Evolutionary conservation across 2,888 invertebrate species (phyloP).

Genomic region (Torymus tubicola): DNA sequence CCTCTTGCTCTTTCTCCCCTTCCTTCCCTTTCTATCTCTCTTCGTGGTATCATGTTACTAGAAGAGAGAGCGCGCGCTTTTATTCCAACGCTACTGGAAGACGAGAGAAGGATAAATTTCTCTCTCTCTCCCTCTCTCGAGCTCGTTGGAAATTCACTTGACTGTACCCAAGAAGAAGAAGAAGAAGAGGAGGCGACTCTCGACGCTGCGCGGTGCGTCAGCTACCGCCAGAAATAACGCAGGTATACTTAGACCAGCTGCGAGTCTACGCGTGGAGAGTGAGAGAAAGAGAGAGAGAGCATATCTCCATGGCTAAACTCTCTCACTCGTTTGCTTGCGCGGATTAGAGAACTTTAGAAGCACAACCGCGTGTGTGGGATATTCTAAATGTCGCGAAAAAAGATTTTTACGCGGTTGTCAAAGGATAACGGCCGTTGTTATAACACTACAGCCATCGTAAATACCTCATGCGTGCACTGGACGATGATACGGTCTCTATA

Average conservation of each 20-base stretch:
- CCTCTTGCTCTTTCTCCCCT: slow-evolving; percentile 39
- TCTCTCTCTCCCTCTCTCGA: background rate
- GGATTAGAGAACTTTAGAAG: background rate
- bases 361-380: no score
- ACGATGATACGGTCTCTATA: no score
- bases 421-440: background rate
- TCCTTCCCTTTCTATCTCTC: background rate
- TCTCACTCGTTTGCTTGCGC: background rate
- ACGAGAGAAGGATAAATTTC: slow-evolving; percentile 44
- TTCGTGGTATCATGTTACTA: slow-evolving; percentile 46
- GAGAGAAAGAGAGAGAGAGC: slow-evolving; percentile 14
- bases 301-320: slow-evolving; percentile 61
- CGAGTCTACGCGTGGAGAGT: slow-evolving; percentile 37
- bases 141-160: slow-evolving; percentile 46
- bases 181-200: slow-evolving; percentile 43
- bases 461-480: background rate
- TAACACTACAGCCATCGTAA: background rate
- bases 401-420: slow-evolving; percentile 1
- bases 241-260: slow-evolving; percentile 74
- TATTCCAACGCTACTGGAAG: slow-evolving; percentile 21
- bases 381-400: background rate
- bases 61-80: slow-evolving; percentile 8
- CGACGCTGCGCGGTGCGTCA: slow-evolving; percentile 70
- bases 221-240: slow-evolving; percentile 76
- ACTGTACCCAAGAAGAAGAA: slow-evolving; percentile 14